Evolutionary conservation across 1,140 invertebrate genomes (phyloP).

Genomic region (Trichomalopsis sarcophagae): DNA sequence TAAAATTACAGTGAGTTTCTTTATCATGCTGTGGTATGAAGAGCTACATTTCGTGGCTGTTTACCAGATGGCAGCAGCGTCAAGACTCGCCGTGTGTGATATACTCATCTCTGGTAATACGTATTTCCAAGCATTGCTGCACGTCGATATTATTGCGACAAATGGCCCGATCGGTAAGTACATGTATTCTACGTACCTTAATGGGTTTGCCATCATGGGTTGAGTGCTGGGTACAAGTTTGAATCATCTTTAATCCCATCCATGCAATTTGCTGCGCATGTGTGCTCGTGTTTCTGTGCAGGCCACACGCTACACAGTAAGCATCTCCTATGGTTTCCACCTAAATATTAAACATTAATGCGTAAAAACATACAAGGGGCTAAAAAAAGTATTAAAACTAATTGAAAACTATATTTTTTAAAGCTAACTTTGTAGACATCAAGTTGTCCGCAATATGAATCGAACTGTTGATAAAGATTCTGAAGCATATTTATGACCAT

Average conservation of each 20-base stretch:
- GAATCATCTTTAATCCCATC: conserved; percentile 96
- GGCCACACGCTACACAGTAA: conserved; percentile 94
- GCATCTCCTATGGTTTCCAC: conserved; percentile 97
- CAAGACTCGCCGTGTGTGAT: background rate
- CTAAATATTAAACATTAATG: conserved; percentile 70
- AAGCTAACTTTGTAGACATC: conserved; percentile 91
- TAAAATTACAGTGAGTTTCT: background rate
- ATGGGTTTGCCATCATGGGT: conserved; percentile 94
- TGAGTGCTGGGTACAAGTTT: conserved; percentile 88
- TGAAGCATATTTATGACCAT: conserved; percentile 97
- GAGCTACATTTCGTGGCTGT: background rate
- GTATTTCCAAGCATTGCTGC: background rate
- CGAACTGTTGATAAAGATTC: conserved; percentile 93
- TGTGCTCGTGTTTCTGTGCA: conserved; percentile 87
- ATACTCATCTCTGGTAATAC: background rate
- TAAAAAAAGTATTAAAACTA: background rate
- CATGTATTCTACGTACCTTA: conserved; percentile 77
- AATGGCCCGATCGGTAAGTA: background rate
- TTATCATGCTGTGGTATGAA: background rate
- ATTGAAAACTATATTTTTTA: background rate
- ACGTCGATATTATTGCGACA: background rate
- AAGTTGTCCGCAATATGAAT: conserved; percentile 90
- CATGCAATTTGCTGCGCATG: conserved; percentile 96
- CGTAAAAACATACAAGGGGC: no score
- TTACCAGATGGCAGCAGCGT: background rate